Evolutionary conservation across 1,140 invertebrate species (phyloP).

Genomic region (Teleogryllus occipitalis): DNA sequence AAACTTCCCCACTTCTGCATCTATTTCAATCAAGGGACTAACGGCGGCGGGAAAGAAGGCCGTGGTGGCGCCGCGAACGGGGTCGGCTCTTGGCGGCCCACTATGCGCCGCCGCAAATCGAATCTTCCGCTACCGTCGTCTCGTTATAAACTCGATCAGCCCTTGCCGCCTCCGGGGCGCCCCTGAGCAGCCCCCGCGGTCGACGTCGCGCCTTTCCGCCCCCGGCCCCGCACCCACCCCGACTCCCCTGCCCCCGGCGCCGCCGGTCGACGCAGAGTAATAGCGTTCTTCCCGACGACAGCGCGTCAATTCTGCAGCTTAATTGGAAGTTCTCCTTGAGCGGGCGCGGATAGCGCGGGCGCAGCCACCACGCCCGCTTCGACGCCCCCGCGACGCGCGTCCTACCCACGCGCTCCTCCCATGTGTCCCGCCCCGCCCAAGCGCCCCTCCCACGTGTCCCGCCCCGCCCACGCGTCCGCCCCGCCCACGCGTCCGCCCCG

Average conservation of each 20-base stretch:
- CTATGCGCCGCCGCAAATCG: neutral
- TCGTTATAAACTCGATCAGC: neutral
- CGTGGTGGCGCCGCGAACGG: neutral
- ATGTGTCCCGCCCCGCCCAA: too few relatives aligned
- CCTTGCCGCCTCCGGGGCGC: neutral
- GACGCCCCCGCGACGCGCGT: too few relatives aligned
- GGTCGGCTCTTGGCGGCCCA: too few relatives aligned
- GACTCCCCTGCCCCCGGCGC: too few relatives aligned
- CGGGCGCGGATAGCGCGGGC: too few relatives aligned
- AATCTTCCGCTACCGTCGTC: neutral
- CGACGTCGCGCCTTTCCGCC: neutral
- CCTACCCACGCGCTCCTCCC: too few relatives aligned
- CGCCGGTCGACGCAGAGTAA: neutral
- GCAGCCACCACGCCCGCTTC: too few relatives aligned
- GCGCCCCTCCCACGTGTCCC: too few relatives aligned
- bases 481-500: too few relatives aligned
- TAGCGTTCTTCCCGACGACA: neutral
- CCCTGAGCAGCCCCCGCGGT: neutral
- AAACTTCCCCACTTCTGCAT: too few relatives aligned
- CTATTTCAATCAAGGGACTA: neutral
- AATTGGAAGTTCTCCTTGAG: neutral
- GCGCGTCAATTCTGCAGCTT: neutral
- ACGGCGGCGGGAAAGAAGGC: neutral
- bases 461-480: too few relatives aligned
- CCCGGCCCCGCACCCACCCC: too few relatives aligned